phyloP scores from a whole-genome alignment of 2,888 invertebrate species.

The Melangyna quadrimaculata region DNA sequence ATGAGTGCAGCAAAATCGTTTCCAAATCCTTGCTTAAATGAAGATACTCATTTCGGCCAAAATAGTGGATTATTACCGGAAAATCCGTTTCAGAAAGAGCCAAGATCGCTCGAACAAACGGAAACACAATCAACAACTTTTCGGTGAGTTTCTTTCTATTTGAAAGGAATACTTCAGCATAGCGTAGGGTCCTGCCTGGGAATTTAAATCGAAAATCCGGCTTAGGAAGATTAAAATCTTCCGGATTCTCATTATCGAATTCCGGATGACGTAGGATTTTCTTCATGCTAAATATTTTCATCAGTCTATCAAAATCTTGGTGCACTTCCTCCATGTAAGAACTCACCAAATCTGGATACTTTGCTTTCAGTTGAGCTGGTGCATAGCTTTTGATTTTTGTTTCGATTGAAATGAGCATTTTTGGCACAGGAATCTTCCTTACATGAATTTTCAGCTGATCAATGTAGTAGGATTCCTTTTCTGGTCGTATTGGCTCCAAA shows the following conservation, averaged over 20 bases:
- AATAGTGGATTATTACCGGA: constrained; percentile 79
- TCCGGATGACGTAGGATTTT: constrained; percentile 85
- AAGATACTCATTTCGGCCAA: constrained; percentile 71
- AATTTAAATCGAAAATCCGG: constrained; percentile 82
- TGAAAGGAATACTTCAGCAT: constrained; percentile 82
- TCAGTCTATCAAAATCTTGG: constrained; percentile 83
- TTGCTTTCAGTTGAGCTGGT: constrained; percentile 82
- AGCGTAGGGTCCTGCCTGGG: constrained; percentile 85
- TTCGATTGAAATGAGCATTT: constrained; percentile 85
- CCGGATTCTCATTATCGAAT: constrained; percentile 80
- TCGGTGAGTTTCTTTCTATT: constrained; percentile 83
- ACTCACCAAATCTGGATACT: constrained; percentile 82
- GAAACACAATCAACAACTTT: constrained; percentile 84
- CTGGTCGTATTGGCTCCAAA: constrained; percentile 82
- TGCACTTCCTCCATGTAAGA: constrained; percentile 82
- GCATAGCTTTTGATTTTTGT: constrained; percentile 84
- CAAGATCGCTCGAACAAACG: constrained; percentile 83
- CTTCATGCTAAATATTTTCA: constrained; percentile 85
- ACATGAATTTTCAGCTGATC: constrained; percentile 84
- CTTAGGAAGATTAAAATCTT: constrained; percentile 79
- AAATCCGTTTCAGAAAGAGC: constrained; percentile 78
- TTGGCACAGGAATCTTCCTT: constrained; percentile 83
- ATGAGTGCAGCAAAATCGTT: constrained; percentile 72
- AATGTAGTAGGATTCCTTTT: constrained; percentile 82
- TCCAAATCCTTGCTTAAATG: constrained; percentile 62